Base-by-base conservation (phyloP, 2,797 vertebrate species). In the Rallus crepitans region DNA sequence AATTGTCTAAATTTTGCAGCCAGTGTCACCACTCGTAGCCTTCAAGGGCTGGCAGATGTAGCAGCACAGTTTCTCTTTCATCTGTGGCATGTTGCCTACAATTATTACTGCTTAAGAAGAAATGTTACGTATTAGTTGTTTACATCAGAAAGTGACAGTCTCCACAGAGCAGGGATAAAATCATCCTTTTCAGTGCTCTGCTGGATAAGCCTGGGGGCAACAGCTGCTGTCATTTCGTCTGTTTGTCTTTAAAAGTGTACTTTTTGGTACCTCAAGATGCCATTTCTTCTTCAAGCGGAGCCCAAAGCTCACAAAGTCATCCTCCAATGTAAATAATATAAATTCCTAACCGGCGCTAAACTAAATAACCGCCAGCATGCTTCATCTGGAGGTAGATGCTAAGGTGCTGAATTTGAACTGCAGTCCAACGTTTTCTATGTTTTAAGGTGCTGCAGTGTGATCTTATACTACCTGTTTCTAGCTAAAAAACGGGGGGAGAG, bases 161-260 rank as follows among this genome's bases (percentile, higher is more conserved):
- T 94, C 40, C 66, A 59, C 37, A 83, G 88, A 52, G 59, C 40
- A 40, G 79, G 80, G 64, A 57, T 93, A 55, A 84, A 81, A 91
- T 87, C 50, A 60, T 66, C 19, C 11, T 68, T 94, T 94, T 84
- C 85, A 87, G 27, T 61, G 66, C 85, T 82, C 91, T 68, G 61
- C 71, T 95, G 73, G 28, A 84, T 80, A 94, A 96, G 90, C 71
- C 53, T 75, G 70, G 76, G 82, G 66, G 90, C 86, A 96, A 93
- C 95, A 97, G 83, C 60, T 96, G 90, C 82, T 97, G 72, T 83
- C 83, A 88, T n/a, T 96, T 96, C 35, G 93, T 25, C 47, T 96
- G 39, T 92, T 95, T 96, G 61, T 95, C 82, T 87, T 39, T 47
- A 90, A 82, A 84, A 4, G 9, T 39, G 40, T 75, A 76, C 35